Percentiles rank a stretch among this genome's conserved stretches.
Evolutionary conservation across 2,113 vertebrate species (phyloP).

Genomic region (Zosterops borbonicus): DNA sequence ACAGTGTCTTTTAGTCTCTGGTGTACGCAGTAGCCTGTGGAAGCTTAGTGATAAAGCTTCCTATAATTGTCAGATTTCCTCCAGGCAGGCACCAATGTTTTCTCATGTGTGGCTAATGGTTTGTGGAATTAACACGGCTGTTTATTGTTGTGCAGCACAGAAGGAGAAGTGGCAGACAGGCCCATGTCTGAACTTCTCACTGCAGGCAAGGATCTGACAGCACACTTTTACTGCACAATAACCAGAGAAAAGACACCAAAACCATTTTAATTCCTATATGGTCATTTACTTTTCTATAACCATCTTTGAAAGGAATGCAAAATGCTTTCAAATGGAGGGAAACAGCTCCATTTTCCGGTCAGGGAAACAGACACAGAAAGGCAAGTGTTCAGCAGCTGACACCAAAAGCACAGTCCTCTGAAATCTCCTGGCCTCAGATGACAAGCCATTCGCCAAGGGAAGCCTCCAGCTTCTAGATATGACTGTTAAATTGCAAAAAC

Average conservation of each 20-base stretch:
- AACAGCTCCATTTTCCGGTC: background rate
- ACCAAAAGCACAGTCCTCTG: background rate
- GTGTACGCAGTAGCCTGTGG: slow-evolving; percentile 31
- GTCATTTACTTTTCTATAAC: slow-evolving; percentile 22
- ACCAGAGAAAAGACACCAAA: slow-evolving; percentile 2
- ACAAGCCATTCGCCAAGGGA: background rate
- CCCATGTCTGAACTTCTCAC: slow-evolving; percentile 5
- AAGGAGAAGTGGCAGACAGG: slow-evolving; percentile 33
- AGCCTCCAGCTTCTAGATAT: background rate
- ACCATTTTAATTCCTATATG: background rate
- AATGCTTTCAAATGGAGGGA: slow-evolving; percentile 3
- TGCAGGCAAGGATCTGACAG: slow-evolving; percentile 31
- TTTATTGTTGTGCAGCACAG: slow-evolving; percentile 49
- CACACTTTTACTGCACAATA: background rate
- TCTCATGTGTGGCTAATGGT: slow-evolving; percentile 64
- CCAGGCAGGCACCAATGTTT: slow-evolving; percentile 58
- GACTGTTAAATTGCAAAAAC: background rate
- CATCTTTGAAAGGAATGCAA: slow-evolving; percentile 1
- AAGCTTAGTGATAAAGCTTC: slow-evolving; percentile 64
- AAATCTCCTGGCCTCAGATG: background rate
- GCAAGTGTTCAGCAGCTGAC: background rate
- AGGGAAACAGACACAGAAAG: background rate
- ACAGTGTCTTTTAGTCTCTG: slow-evolving; percentile 28
- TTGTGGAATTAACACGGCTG: slow-evolving; percentile 55
- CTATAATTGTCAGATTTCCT: slow-evolving; percentile 62